A percentile compares a stretch with the other conserved stretches of the same genome.
Evolutionary conservation across 2,888 invertebrate genomes (phyloP).

Genomic region (Troides helena): DNA sequence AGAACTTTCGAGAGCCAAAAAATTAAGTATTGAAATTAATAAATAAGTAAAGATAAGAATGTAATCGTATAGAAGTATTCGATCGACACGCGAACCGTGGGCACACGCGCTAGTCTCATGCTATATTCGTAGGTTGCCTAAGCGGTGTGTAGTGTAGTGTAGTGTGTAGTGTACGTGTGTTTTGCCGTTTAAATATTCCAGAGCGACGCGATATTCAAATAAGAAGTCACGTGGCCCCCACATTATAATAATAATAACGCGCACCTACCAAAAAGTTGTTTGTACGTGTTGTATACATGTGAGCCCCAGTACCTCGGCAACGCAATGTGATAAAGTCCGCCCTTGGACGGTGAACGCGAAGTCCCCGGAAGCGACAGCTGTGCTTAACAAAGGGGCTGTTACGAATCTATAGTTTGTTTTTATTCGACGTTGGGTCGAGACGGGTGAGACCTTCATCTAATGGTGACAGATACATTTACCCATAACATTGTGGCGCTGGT

Average conservation of each 20-base stretch:
- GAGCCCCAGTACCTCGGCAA: conserved; percentile 12
- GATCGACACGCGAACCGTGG: conserved; percentile 12
- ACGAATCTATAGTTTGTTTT: neutral
- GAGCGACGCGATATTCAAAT: conserved; percentile 28
- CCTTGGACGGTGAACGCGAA: conserved; percentile 31
- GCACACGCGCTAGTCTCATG: conserved; percentile 12
- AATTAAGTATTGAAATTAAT: neutral
- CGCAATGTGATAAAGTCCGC: conserved; percentile 34
- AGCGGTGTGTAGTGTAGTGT: neutral
- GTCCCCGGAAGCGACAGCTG: conserved; percentile 40
- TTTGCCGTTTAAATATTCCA: conserved; percentile 26
- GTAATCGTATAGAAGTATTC: neutral
- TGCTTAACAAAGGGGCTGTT: conserved; percentile 35
- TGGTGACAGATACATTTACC: too few species aligned
- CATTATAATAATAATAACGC: conserved; percentile 21
- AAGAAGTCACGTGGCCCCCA: conserved; percentile 20
- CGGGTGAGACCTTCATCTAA: too few species aligned
- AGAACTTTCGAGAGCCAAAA: too few species aligned
- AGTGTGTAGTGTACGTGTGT: neutral
- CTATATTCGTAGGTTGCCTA: conserved; percentile 18
- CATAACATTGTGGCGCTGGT: too few species aligned
- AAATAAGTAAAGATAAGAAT: neutral
- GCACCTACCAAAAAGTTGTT: conserved; percentile 12
- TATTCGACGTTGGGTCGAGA: too few species aligned
- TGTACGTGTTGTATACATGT: conserved; percentile 13